phyloP scores from a whole-genome alignment of 1,140 invertebrate species.

The Drosophila melanica region DNA sequence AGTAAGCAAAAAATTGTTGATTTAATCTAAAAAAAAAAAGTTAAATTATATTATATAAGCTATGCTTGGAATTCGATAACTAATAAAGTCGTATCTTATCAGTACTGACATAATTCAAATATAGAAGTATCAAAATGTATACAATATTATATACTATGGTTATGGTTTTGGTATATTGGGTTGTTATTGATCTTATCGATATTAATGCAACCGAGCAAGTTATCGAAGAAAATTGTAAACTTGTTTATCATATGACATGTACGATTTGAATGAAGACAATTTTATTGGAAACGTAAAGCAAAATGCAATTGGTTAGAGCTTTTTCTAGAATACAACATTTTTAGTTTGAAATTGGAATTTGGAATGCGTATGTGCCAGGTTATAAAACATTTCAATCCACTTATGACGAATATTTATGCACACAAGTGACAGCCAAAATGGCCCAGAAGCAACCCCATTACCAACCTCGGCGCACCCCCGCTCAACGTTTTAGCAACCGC shows the following conservation, averaged over 20 bases:
- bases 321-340: slow-evolving; percentile 1
- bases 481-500: slow-evolving; percentile 16
- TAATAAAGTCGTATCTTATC: background rate
- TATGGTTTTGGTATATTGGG: too few species aligned
- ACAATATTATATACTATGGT: too few species aligned
- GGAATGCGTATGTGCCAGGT: background rate
- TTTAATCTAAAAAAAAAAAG: background rate
- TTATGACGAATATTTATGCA: slow-evolving; percentile 31
- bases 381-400: slow-evolving; percentile 11
- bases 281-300: background rate
- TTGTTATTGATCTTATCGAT: too few species aligned
- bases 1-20: slow-evolving; percentile 13
- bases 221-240: too few species aligned
- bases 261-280: too few species aligned
- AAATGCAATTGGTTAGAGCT: background rate
- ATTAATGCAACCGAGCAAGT: too few species aligned
- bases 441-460: slow-evolving; percentile 29
- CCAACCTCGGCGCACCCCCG: slow-evolving; percentile 5
- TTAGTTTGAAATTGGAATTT: slow-evolving; percentile 10
- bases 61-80: background rate
- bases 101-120: too few species aligned
- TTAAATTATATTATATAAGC: background rate
- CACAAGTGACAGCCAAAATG: slow-evolving; percentile 32
- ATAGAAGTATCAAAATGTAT: too few species aligned
- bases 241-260: too few species aligned